These are phyloP conservation scores for Lacanobia wlatinum DNA, from an alignment of 2,888 invertebrate genomes.

Conservation along the genomic window DNA sequence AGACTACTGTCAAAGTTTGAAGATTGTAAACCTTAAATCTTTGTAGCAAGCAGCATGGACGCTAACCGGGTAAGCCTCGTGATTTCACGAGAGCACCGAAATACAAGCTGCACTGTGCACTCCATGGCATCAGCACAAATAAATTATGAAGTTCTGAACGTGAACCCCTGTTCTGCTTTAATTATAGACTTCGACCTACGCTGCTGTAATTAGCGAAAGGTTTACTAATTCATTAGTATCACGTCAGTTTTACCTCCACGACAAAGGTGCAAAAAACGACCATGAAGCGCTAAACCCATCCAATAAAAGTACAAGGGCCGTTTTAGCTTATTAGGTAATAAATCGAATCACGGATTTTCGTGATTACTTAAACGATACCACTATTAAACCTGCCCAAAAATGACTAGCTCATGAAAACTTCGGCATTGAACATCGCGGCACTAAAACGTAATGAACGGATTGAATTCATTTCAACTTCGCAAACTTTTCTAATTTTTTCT, in stretches of 20 bases:
- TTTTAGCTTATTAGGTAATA: conserved; percentile 75
- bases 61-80: conserved; percentile 86
- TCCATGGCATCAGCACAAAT: conserved; percentile 53
- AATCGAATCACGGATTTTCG: conserved; percentile 75
- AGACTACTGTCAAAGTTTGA: conserved; percentile 76
- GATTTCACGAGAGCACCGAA: conserved; percentile 73
- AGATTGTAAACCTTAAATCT: conserved; percentile 74
- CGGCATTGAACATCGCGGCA: conserved; percentile 53
- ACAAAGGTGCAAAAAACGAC: conserved; percentile 67
- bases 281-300: conserved; percentile 66
- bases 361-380: conserved; percentile 70
- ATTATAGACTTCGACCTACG: conserved; percentile 31
- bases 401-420: conserved; percentile 64
- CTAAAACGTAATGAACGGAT: conserved; percentile 61
- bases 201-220: conserved; percentile 19
- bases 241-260: conserved; percentile 36
- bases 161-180: conserved; percentile 11
- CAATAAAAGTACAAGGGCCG: conserved; percentile 70
- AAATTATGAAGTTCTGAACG: conserved; percentile 10
- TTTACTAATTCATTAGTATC: conserved; percentile 36
- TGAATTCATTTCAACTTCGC: conserved; percentile 60
- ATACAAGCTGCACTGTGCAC: conserved; percentile 73
- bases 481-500: conserved; percentile 65
- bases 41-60: conserved; percentile 81
- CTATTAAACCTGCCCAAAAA: conserved; percentile 62